phyloP scores from a whole-genome alignment of 1,140 invertebrate genomes.

The Drosophila malerkotliana region DNA sequence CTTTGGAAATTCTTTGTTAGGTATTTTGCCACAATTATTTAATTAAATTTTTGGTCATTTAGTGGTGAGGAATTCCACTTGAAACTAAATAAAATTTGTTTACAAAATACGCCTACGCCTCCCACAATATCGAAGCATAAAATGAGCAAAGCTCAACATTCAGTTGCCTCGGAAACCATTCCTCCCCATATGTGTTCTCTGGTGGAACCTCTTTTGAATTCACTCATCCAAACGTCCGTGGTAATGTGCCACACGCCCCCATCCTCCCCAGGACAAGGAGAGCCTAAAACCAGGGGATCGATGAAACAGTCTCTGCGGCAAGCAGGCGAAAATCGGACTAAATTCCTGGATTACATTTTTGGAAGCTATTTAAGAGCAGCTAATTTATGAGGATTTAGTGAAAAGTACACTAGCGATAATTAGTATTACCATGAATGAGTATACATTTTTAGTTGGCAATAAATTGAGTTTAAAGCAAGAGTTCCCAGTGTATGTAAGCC shows the following conservation, averaged over 20 bases:
- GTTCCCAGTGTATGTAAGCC: neutral
- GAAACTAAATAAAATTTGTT: neutral
- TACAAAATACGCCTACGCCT: too few relatives aligned
- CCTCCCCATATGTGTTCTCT: neutral
- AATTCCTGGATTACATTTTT: neutral
- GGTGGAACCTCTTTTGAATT: neutral
- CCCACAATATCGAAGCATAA: constrained; percentile 4
- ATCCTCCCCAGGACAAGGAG: neutral
- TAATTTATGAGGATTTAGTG: neutral
- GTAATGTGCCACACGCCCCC: neutral
- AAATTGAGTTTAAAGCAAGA: too few relatives aligned
- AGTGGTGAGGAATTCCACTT: neutral
- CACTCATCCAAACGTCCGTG: constrained; percentile 6
- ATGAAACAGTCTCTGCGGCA: neutral
- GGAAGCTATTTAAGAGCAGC: neutral
- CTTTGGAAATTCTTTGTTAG: neutral
- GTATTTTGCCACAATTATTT: neutral
- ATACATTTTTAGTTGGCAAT: too few relatives aligned
- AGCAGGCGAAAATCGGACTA: neutral
- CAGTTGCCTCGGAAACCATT: constrained; percentile 15
- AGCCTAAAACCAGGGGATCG: constrained; percentile 1
- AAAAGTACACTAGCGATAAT: neutral
- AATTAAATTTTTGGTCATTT: neutral
- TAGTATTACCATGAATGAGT: too few relatives aligned
- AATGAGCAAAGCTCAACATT: constrained; percentile 24